A percentile compares a stretch with the other conserved stretches of the same genome.
These are phyloP conservation scores for Acyrthosiphon pisum DNA, from an alignment of 1,140 invertebrate species.

Conservation along the genomic window DNA sequence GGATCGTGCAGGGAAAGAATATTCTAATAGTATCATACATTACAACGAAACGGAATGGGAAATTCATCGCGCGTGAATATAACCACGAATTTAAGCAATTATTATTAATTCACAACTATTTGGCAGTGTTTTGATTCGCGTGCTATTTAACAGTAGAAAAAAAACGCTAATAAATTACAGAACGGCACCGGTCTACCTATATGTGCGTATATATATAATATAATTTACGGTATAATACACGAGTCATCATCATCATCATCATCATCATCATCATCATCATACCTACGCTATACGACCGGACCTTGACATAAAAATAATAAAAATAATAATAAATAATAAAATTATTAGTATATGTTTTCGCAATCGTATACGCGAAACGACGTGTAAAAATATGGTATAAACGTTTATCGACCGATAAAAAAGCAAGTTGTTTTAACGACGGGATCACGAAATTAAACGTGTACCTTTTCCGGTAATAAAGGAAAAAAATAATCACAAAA, in stretches of 20 bases:
- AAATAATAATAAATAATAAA: slow-evolving; percentile 16
- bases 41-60: background rate
- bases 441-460: background rate
- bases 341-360: background rate
- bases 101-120: background rate
- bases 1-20: background rate
- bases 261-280: no score
- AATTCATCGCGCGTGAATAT: background rate
- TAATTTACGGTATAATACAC: background rate
- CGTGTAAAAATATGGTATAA: background rate
- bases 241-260: background rate
- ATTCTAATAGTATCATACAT: background rate
- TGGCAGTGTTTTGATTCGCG: background rate
- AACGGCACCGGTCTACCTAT: background rate
- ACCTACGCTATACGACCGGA: background rate
- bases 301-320: slow-evolving; percentile 23
- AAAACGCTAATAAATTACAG: background rate
- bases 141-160: background rate
- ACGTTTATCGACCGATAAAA: background rate
- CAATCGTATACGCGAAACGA: background rate
- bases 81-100: background rate
- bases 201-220: background rate
- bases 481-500: background rate
- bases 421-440: background rate
- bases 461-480: background rate